phyloP scores from a whole-genome alignment of 2,888 invertebrate species.

The Auanema sp. region DNA sequence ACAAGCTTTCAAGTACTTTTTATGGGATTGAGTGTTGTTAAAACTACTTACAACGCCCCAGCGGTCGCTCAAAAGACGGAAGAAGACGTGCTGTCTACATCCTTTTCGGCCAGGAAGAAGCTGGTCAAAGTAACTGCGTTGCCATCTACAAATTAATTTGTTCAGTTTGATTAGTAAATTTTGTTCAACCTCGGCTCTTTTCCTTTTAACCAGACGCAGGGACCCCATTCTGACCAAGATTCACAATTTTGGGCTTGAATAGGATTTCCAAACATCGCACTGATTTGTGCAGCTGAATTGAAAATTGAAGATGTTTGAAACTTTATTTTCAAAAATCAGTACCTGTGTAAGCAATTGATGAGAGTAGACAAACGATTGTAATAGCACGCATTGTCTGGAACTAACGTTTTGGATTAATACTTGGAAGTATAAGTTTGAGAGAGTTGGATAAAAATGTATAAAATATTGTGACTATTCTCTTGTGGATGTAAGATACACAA shows the following conservation, averaged over 20 bases:
- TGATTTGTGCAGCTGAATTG: constrained; percentile 48
- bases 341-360: no score
- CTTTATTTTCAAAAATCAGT: no score
- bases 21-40: no score
- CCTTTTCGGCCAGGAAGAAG: constrained; percentile 59
- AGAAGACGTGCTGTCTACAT: constrained; percentile 62
- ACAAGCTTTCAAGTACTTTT: no score
- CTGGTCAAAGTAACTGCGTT: constrained; percentile 60
- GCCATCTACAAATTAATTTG: constrained; percentile 31
- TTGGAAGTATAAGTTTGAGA: no score
- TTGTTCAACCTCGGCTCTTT: constrained; percentile 33
- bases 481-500: no score
- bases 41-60: constrained; percentile 56
- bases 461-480: no score
- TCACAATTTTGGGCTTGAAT: constrained; percentile 55
- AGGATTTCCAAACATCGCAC: constrained; percentile 61
- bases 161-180: neutral
- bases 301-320: no score
- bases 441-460: no score
- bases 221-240: constrained; percentile 60
- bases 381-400: no score
- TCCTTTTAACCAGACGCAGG: constrained; percentile 62
- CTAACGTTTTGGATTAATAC: no score
- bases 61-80: constrained; percentile 57
- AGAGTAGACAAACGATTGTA: no score